These are phyloP conservation scores for Acleris laterana DNA, from an alignment of 2,888 invertebrate species.

Conservation along the genomic window DNA sequence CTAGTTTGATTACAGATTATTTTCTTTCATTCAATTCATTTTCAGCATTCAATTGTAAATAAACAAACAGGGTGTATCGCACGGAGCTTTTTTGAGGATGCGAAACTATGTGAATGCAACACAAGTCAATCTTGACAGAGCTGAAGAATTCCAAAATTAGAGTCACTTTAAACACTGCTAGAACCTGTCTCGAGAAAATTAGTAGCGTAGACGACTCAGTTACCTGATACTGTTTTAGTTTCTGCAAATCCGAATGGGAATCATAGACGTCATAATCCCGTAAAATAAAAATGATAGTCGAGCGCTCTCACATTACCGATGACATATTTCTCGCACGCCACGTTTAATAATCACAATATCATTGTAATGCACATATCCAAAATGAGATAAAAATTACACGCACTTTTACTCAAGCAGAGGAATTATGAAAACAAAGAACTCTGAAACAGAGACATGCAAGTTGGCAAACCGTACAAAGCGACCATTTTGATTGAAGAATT, in stretches of 20 bases:
- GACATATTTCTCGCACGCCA: slow-evolving; percentile 75
- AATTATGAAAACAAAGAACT: slow-evolving; percentile 82
- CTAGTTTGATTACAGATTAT: not conserved
- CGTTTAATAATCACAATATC: slow-evolving; percentile 54
- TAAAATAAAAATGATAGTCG: slow-evolving; percentile 73
- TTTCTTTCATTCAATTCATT: not conserved
- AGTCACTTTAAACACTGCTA: slow-evolving; percentile 61
- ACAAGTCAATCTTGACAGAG: slow-evolving; percentile 72
- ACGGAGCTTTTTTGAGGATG: slow-evolving; percentile 17
- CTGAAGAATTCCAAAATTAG: slow-evolving; percentile 81
- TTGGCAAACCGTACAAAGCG: slow-evolving; percentile 87
- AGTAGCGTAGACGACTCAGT: slow-evolving; percentile 46
- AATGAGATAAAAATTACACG: slow-evolving; percentile 51
- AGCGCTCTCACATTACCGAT: slow-evolving; percentile 83
- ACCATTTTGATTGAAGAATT: slow-evolving; percentile 90
- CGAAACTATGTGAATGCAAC: slow-evolving; percentile 54
- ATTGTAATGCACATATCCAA: slow-evolving; percentile 52
- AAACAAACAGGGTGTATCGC: slow-evolving; percentile 20
- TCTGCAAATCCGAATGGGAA: slow-evolving; percentile 62
- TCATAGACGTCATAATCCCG: slow-evolving; percentile 72
- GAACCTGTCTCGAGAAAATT: slow-evolving; percentile 38
- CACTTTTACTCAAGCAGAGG: slow-evolving; percentile 55
- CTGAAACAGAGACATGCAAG: slow-evolving; percentile 83
- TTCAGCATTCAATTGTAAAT: slow-evolving; percentile 19
- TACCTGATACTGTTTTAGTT: slow-evolving; percentile 70